phyloP scores from a whole-genome alignment of 2,888 invertebrate genomes.

The Hylaea fasciaria region DNA sequence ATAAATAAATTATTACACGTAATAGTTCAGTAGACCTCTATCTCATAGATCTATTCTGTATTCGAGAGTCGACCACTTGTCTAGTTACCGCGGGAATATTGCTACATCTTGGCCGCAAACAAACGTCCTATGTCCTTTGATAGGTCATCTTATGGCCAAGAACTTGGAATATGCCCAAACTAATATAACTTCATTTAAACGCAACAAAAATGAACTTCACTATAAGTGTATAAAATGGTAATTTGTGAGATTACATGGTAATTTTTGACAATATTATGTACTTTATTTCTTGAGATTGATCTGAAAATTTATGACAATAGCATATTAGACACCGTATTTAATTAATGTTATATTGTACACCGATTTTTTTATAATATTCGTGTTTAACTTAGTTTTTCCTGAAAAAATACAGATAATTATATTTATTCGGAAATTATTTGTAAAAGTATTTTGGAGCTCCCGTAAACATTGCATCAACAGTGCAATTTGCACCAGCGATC shows the following conservation, averaged over 20 bases:
- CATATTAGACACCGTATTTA: too few relatives aligned
- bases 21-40: constrained; percentile 46
- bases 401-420: background rate
- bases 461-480: constrained; percentile 54
- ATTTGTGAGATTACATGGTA: too few relatives aligned
- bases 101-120: constrained; percentile 66
- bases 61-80: constrained; percentile 69
- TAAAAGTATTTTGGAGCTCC: background rate
- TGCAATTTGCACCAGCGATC: constrained; percentile 55
- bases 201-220: too few relatives aligned
- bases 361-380: too few relatives aligned
- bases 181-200: constrained; percentile 12
- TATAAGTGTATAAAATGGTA: too few relatives aligned
- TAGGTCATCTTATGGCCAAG: constrained; percentile 38
- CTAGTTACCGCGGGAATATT: constrained; percentile 72
- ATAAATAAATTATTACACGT: constrained; percentile 42
- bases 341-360: too few relatives aligned
- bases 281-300: too few relatives aligned
- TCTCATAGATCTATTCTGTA: constrained; percentile 62
- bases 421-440: background rate
- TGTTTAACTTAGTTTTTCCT: too few relatives aligned
- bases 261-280: too few relatives aligned
- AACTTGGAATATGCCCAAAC: constrained; percentile 17
- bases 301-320: too few relatives aligned
- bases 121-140: constrained; percentile 50